Base-by-base conservation (phyloP, 2,113 vertebrate species). In the Tachysurus fulvidraco region DNA sequence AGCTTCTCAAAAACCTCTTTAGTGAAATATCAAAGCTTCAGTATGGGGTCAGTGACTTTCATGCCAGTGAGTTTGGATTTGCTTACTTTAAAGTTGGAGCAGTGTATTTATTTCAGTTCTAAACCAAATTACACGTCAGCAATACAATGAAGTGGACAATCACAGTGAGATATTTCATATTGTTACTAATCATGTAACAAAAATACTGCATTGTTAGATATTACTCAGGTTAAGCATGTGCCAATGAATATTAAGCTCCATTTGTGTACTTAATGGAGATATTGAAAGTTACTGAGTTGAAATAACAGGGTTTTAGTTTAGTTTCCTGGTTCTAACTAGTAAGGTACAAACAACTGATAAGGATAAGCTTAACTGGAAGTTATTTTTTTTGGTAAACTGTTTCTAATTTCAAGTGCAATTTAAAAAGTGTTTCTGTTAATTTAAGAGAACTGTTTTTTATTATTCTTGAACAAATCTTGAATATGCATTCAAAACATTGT, bases 371-470 rank as follows among this genome's bases (percentile, higher is more conserved):
- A 90, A 83, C 86, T 74, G 23, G 57, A 30, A 57, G 30, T 65
- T 57, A 59, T 25, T 25, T 67, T 67, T 36, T 50, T 71, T 57
- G 16, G 52, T 71, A 65, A 74, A 73, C 36, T 54, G 83, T 83
- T 79, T 87, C 16, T 83, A 80, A 36, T 84, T 87, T 84, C 50
- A 89, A 88, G 88, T 88, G 88, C 89, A 89, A 88, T 90, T 89
- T 77, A 44, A 82, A 50, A 83, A 76, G 67, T 89, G 28, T 79
- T 21, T 19, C 88, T 88, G 41, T 88, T 87, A 77, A 88, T 81
- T 90, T 86, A 84, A 88, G 55, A 86, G 44, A 74, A 59, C 28
- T 81, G 16, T 36, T 87, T 87, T 23, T 73, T 89, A 54, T 64
- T 81, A 60, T 81, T 81, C 21, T 41, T 60, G 54, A 80, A 54